Percentiles rank a stretch among this genome's conserved stretches.
Evolutionary conservation across 2,888 invertebrate species (phyloP).

Genomic region (Dynastes maya): DNA sequence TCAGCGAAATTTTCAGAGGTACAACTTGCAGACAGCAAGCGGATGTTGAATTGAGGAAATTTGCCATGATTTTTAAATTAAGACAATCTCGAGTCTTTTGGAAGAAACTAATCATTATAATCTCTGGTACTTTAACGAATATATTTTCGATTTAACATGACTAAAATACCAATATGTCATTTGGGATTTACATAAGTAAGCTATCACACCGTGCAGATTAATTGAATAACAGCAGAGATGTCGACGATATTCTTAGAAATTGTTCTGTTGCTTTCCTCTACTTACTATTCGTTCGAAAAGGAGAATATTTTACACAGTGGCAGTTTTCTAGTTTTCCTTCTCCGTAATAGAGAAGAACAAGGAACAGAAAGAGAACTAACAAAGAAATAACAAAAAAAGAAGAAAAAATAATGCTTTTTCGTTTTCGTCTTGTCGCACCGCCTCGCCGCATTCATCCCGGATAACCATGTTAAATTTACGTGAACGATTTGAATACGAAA

Average conservation of each 20-base stretch:
- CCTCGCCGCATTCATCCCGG: conserved; percentile 37
- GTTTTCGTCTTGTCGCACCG: conserved; percentile 15
- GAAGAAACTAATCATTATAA: not conserved
- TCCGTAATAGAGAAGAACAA: no score
- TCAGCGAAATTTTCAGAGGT: no score
- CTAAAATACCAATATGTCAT: not conserved
- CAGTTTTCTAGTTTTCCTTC: no score
- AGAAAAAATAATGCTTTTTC: not conserved
- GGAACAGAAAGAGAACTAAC: not conserved
- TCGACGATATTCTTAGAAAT: conserved; percentile 3
- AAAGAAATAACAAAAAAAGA: not conserved
- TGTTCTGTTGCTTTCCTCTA: not conserved
- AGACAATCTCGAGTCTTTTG: no score
- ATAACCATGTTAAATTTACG: conserved; percentile 49
- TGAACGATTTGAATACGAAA: conserved; percentile 48
- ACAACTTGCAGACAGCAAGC: no score
- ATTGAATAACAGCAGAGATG: not conserved
- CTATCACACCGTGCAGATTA: not conserved
- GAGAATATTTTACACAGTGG: not conserved
- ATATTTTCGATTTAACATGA: not conserved
- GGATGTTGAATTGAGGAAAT: no score
- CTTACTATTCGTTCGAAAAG: not conserved
- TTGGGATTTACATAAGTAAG: not conserved
- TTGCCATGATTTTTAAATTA: no score
- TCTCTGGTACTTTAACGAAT: not conserved